A percentile compares a stretch with the other conserved stretches of the same genome.
phyloP scores from a whole-genome alignment of 1,140 invertebrate genomes.

The Trachelipus rathkii region DNA sequence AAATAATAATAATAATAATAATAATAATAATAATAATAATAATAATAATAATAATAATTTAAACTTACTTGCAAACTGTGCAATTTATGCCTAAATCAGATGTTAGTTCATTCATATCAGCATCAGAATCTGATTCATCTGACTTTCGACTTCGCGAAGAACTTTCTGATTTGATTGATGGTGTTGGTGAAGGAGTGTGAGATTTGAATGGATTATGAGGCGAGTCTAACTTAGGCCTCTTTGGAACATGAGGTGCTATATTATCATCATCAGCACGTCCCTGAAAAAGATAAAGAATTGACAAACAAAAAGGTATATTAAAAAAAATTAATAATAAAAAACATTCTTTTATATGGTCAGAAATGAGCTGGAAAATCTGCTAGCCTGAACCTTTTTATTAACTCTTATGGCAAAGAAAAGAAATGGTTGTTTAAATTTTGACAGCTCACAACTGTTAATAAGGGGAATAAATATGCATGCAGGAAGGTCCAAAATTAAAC shows the following conservation, averaged over 20 bases:
- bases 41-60: neutral
- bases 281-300: neutral
- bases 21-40: neutral
- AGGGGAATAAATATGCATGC: too few species aligned
- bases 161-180: conserved; percentile 26
- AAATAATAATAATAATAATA: neutral
- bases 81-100: conserved; percentile 35
- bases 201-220: conserved; percentile 7
- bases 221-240: neutral
- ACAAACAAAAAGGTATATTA: conserved; percentile 24
- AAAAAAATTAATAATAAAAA: conserved; percentile 4
- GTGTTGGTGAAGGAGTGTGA: conserved; percentile 31
- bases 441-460: too few species aligned
- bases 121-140: conserved; percentile 26
- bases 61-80: conserved; percentile 44
- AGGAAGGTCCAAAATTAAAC: too few species aligned
- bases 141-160: conserved; percentile 23
- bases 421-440: too few species aligned
- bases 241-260: neutral
- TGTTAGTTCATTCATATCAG: conserved; percentile 39
- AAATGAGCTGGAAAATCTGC: too few species aligned
- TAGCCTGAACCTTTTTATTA: too few species aligned
- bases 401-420: too few species aligned
- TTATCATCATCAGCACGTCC: neutral
- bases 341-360: too few species aligned